Evolutionary conservation across 64 coral and sea anemone genomes (phyloP).

Genomic region (Actinia equina): DNA sequence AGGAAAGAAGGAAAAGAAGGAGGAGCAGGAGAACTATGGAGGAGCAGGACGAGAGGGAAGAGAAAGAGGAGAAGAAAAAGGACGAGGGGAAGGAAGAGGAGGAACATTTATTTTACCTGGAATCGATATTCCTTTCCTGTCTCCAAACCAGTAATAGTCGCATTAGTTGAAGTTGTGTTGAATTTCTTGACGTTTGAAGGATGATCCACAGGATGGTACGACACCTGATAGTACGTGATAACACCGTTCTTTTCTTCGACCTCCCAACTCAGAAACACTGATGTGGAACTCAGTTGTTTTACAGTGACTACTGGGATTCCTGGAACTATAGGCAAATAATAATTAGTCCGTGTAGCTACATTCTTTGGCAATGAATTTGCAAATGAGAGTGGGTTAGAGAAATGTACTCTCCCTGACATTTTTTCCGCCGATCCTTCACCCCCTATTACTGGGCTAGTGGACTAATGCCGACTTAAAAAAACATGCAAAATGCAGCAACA

Average conservation of each 20-base stretch:
- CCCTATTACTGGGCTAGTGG: too few species aligned
- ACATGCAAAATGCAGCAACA: too few species aligned
- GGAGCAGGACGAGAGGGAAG: too few species aligned
- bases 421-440: too few species aligned
- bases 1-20: too few species aligned
- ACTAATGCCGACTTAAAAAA: too few species aligned
- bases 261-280: slow-evolving; percentile 15
- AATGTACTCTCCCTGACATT: too few species aligned
- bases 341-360: neutral
- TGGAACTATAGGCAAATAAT: slow-evolving; percentile 21
- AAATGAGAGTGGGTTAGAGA: too few species aligned
- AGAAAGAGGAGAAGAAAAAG: too few species aligned
- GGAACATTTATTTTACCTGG: neutral
- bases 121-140: neutral
- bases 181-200: neutral
- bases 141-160: neutral
- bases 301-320: slow-evolving; percentile 17
- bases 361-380: too few species aligned
- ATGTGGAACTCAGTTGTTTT: neutral
- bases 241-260: slow-evolving; percentile 12
- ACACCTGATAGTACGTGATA: slow-evolving; percentile 36
- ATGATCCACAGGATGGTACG: neutral
- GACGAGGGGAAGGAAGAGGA: too few species aligned
- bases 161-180: neutral
- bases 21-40: too few species aligned